These are phyloP conservation scores for Neogobius melanostomus DNA, from an alignment of 2,113 vertebrate species.

Conservation along the genomic window DNA sequence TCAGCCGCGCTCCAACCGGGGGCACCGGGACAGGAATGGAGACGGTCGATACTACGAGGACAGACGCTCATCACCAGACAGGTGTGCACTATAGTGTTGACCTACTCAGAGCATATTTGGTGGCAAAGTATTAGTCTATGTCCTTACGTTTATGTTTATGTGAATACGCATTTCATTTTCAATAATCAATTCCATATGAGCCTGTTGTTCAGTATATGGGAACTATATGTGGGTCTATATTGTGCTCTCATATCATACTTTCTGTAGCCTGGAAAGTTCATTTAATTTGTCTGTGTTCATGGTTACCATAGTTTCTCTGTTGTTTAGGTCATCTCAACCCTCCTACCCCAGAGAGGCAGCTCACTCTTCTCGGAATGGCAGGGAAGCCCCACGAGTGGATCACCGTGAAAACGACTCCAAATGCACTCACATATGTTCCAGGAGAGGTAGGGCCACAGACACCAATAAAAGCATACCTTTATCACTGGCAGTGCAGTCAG, in stretches of 20 bases:
- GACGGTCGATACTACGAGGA: conserved; percentile 32
- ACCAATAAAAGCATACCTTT: not conserved
- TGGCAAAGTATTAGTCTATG: too few relatives aligned
- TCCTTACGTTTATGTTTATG: too few relatives aligned
- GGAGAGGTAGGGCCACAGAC: conserved; percentile 65
- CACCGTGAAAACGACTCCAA: conserved; percentile 59
- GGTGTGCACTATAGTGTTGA: conserved; percentile 38
- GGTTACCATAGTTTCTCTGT: not conserved
- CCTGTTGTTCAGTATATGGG: too few relatives aligned
- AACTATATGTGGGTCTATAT: too few relatives aligned
- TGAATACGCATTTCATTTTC: too few relatives aligned
- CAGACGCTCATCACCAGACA: conserved; percentile 44
- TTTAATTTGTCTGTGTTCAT: too few relatives aligned
- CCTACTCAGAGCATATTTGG: too few relatives aligned
- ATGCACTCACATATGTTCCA: conserved; percentile 74
- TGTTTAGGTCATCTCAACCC: conserved; percentile 54
- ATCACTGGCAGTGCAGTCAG: not conserved
- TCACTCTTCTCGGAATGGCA: conserved; percentile 17
- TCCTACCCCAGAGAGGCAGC: conserved; percentile 41
- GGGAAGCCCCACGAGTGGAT: conserved; percentile 38
- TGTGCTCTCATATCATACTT: too few relatives aligned
- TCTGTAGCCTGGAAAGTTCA: not conserved
- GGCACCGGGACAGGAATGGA: conserved; percentile 64
- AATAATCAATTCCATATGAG: too few relatives aligned
- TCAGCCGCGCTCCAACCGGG: conserved; percentile 56